These are phyloP conservation scores for Flabesymbios commensalis DNA, from an alignment of 2,888 invertebrate genomes.

Conservation along the genomic window DNA sequence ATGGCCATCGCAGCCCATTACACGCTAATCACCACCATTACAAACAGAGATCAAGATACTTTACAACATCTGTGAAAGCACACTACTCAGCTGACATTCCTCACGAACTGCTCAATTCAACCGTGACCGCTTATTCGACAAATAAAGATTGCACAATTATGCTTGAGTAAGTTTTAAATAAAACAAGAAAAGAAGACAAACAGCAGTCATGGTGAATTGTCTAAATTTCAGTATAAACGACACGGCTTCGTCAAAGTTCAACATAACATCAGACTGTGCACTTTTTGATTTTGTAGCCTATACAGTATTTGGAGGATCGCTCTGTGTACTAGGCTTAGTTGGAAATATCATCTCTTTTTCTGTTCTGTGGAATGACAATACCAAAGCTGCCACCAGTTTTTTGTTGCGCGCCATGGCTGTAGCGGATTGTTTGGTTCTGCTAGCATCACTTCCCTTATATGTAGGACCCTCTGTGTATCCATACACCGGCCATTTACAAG, in stretches of 20 bases:
- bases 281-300: slow-evolving; percentile 37
- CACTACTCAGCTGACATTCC: too few species aligned
- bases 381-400: slow-evolving; percentile 30
- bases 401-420: slow-evolving; percentile 36
- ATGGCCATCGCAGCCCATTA: too few species aligned
- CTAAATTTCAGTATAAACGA: not conserved
- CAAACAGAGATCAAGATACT: too few species aligned
- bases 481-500: slow-evolving; percentile 10
- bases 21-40: too few species aligned
- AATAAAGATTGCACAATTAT: too few species aligned
- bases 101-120: too few species aligned
- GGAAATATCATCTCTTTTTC: slow-evolving; percentile 36
- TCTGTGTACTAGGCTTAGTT: slow-evolving; percentile 34
- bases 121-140: too few species aligned
- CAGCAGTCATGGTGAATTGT: slow-evolving; percentile 10
- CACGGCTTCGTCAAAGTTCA: slow-evolving; percentile 5
- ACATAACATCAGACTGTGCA: slow-evolving; percentile 29
- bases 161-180: too few species aligned
- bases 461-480: slow-evolving; percentile 27
- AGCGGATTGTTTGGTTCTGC: slow-evolving; percentile 36
- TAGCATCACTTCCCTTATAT: slow-evolving; percentile 35
- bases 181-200: too few species aligned
- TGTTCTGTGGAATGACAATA: slow-evolving; percentile 28
- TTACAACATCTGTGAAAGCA: too few species aligned
- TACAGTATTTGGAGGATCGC: slow-evolving; percentile 30